These are phyloP conservation scores for Globodera ellingtonae DNA, from an alignment of 1,140 invertebrate species.

Conservation along the genomic window DNA sequence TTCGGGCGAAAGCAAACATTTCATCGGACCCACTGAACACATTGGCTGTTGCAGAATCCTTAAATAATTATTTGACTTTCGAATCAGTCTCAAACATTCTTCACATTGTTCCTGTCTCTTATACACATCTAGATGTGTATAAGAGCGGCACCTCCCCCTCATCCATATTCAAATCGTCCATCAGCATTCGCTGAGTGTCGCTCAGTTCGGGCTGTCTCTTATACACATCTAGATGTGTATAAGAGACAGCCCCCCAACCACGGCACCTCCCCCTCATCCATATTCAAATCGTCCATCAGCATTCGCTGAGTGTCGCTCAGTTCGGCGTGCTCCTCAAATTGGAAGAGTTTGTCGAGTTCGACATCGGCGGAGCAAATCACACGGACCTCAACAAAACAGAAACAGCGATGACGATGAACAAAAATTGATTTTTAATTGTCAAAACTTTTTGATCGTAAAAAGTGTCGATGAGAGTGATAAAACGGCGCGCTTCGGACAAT, in stretches of 20 bases:
- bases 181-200: conserved; percentile 81
- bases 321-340: conserved; percentile 67
- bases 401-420: conserved; percentile 27
- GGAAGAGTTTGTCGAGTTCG: conserved; percentile 78
- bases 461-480: conserved; percentile 95
- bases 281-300: conserved; percentile 90
- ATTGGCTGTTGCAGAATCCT: conserved; percentile 76
- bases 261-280: conserved; percentile 68
- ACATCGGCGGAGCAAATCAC: conserved; percentile 79
- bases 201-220: conserved; percentile 68
- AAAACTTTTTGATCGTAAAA: conserved; percentile 88
- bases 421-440: conserved; percentile 9
- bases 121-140: no score
- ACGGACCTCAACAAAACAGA: conserved; percentile 70
- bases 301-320: conserved; percentile 77
- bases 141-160: no score
- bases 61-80: conserved; percentile 47
- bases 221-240: no score
- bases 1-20: conserved; percentile 91
- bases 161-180: conserved; percentile 87
- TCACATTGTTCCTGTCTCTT: no score
- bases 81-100: no score
- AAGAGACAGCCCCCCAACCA: no score
- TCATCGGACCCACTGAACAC: conserved; percentile 97
- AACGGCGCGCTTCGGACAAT: conserved; percentile 84